Conservation (phyloP, 2,888 invertebrate species). For the Drosophila colorata region DNA sequence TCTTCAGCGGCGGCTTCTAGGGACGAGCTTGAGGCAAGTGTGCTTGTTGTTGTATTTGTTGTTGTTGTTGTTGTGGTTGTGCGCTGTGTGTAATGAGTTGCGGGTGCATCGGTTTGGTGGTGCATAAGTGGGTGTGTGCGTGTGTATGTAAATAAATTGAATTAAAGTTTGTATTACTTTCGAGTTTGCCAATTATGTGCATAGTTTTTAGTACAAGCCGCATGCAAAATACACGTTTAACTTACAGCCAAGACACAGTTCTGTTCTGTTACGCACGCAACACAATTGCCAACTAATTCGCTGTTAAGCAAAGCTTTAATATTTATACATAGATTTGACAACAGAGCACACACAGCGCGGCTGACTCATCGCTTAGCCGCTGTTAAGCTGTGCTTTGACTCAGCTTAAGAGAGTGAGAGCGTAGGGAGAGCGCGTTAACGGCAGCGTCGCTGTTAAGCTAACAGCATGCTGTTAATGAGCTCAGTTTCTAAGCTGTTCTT, state of each 20-base stretch:
- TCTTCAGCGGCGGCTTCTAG: constrained; percentile 51
- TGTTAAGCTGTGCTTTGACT: constrained; percentile 19
- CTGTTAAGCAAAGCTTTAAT: constrained; percentile 19
- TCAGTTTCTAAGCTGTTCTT: constrained; percentile 17
- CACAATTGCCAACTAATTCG: constrained; percentile 34
- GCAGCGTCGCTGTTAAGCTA: constrained; percentile 6
- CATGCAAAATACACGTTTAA: constrained; percentile 45
- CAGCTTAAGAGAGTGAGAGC: not conserved
- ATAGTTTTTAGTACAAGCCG: constrained; percentile 41
- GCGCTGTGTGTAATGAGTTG: constrained; percentile 49
- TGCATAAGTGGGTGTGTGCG: constrained; percentile 32
- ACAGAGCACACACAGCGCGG: not conserved
- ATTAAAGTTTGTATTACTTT: constrained; percentile 62
- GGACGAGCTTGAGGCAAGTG: constrained; percentile 45
- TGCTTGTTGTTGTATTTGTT: constrained; percentile 49
- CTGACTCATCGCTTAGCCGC: constrained; percentile 23
- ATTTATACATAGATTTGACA: constrained; percentile 36
- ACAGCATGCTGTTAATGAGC: not conserved
- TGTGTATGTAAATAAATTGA: constrained; percentile 62
- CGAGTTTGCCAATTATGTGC: constrained; percentile 46
- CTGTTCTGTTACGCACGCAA: constrained; percentile 1
- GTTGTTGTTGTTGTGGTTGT: constrained; percentile 43
- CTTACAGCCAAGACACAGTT: constrained; percentile 43
- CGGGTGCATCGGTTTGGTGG: constrained; percentile 18
- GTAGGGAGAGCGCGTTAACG: too few relatives aligned